Evolutionary conservation across 2,797 vertebrate genomes (phyloP), one percentile per base, ranked within the genome.

Genomic region (Xiphophorus birchmanni): DNA sequence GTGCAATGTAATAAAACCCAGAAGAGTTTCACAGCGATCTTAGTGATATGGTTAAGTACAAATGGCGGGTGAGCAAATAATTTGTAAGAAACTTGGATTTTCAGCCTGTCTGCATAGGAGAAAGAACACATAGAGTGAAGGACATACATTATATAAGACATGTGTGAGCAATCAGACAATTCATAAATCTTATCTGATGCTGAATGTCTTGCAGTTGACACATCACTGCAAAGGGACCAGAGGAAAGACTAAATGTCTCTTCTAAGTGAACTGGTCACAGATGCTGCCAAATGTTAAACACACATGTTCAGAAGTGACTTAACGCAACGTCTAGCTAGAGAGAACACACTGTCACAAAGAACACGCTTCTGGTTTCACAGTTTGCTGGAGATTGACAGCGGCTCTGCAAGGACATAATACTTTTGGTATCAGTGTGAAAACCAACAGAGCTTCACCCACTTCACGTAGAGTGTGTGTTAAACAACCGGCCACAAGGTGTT

Each of bases 1-100:
- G 78, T 78, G 74, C 40, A 63, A 77, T 21, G 42, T 11, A 88
- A 89, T 75, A 90, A 86, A 87, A 80, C 74, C 73, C 48, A 79
- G 2, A 85, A 80, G 73, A 2, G 1, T 76, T 89, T 91, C 83
- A 91, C 72, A 78, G 72, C 50, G 37, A 42, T 42, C 50, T 74
- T 77, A 74, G 65, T 69, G 56, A 65, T 35, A 85, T 1, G 2
- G 54, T 47, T 23, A 45, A 74, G 44, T 63, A 54, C 37, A 56
- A 71, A 60, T 58, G 60, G 74, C 2, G 9, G 21, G 11, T 48
- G 65, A 63, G 56, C 67, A 69, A 54, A 18, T 58, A 69, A 50
- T 75, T 84, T 32, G 3, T 82, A 50, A 21, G 63, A 74, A 15
- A 60, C 67, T 74, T 35, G 78, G 69, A 67, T 74, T 74, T 76